Evolutionary conservation across 2,888 invertebrate genomes (phyloP).

Genomic region (Cantharis flavilabris): DNA sequence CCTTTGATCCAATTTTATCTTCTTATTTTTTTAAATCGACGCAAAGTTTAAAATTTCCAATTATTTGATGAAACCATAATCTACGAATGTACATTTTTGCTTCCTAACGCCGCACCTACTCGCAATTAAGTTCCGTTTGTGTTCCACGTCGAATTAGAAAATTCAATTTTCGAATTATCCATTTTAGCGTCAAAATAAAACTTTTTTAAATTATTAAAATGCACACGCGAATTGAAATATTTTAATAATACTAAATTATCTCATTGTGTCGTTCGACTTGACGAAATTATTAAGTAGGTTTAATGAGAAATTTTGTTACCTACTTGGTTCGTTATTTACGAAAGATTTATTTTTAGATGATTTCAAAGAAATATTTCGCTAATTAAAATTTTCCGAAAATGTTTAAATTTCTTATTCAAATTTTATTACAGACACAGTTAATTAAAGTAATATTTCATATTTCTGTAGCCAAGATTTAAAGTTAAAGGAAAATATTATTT

Average conservation of each 20-base stretch:
- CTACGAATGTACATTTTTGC: not conserved
- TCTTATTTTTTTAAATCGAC: not conserved
- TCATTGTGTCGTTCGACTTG: not conserved
- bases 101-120: not conserved
- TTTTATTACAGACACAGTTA: not conserved
- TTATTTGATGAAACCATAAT: not conserved
- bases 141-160: not conserved
- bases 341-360: not conserved
- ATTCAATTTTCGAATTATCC: not conserved
- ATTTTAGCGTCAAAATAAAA: not conserved
- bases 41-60: not conserved
- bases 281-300: not conserved
- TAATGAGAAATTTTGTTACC: not conserved
- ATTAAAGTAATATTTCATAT: not conserved
- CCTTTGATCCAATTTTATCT: not conserved
- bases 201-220: not conserved
- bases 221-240: not conserved
- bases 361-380: not conserved
- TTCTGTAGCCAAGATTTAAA: not conserved
- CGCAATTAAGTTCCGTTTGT: not conserved
- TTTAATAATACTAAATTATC: not conserved
- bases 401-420: not conserved
- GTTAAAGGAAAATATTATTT: not conserved
- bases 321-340: not conserved
- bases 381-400: not conserved